Conservation (phyloP, 2,797 vertebrate genomes). For the Diceros bicornis region DNA sequence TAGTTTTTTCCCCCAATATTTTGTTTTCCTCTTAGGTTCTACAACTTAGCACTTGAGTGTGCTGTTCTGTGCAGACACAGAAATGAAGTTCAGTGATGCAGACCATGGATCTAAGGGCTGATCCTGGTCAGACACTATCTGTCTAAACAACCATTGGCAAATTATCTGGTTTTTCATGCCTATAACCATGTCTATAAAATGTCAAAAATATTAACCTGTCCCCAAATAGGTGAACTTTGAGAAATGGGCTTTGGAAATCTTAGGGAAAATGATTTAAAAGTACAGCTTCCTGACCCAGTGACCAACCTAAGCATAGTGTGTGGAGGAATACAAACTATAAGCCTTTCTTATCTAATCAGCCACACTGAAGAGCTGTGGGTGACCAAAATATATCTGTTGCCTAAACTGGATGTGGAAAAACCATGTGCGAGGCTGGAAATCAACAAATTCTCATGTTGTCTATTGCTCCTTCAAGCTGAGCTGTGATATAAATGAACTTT, state of each 20-base stretch:
- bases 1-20: neutral
- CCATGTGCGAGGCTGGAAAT: neutral
- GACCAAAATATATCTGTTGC: neutral
- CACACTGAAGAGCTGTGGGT: neutral
- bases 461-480: neutral
- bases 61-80: neutral
- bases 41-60: neutral
- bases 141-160: neutral
- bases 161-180: neutral
- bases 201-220: neutral
- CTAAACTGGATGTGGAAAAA: neutral
- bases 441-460: neutral
- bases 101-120: neutral
- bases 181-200: neutral
- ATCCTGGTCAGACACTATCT: neutral
- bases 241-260: slow-evolving; percentile 37
- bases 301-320: neutral
- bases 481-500: neutral
- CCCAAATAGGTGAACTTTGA: neutral
- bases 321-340: neutral
- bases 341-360: neutral
- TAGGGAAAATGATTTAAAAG: neutral
- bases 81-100: neutral
- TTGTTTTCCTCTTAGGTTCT: neutral
- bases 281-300: neutral